Evolutionary conservation across 2,797 vertebrate genomes (phyloP), one percentile per base, ranked within the genome.

Genomic region (Aeoliscus strigatus): DNA sequence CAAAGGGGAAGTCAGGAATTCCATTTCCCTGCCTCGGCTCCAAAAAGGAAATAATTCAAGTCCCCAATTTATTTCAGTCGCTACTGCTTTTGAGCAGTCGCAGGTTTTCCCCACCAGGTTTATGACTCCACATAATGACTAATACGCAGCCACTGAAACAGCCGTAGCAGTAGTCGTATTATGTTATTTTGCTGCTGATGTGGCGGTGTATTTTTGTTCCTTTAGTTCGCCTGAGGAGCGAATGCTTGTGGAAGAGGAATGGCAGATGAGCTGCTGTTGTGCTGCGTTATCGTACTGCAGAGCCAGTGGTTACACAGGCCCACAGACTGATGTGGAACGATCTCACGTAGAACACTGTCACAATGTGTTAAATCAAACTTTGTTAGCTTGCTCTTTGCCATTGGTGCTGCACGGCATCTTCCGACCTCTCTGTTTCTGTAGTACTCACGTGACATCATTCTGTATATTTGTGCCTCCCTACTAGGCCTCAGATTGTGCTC

Each of bases 41-140:
- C 72, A 72, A 71, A 68, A 62, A 65, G 71, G 66, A 77, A 78
- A 76, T 78, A 62, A 79, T 51, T 77, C 55, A 42, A 27, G 46
- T 73, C 70, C 64, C 71, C 38, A 7, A 39, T 74, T 59, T 61
- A 64, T 72, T 76, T 70, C 53, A 23, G 52, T 52, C 14, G 44
- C 66, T 24, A 63, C 53, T 62, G 33, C 52, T 26, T 58, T 58
- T 70, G 60, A 79, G 67, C 31, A 13, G 23, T n/a, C 60, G 30
- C 30, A 2, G 35, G 52, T 68, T 62, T 47, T 47, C 62, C 65
- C 66, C 57, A 48, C 32, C 59, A 57, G 37, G 68, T 80, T 80
- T 80, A 80, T 38, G 58, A 72, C 50, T 73, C 48, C 32, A 39
- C 58, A 70, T 79, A 80, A 79, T 69, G 71, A 80, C 60, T 70